These are phyloP conservation scores for Diplazon laetatorius DNA, from an alignment of 2,888 invertebrate species.

Conservation along the genomic window DNA sequence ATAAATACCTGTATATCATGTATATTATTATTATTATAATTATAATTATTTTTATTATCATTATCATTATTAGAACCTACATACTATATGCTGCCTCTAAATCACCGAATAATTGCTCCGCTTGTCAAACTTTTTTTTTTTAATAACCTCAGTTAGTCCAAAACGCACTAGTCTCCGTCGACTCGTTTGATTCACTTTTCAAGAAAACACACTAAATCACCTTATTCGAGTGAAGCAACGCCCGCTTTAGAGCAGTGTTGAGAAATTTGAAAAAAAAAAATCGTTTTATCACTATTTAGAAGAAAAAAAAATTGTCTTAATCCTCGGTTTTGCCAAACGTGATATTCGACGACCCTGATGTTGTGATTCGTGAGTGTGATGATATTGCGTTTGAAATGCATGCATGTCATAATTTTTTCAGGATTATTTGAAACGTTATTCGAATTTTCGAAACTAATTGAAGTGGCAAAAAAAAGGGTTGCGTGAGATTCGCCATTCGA, in stretches of 20 bases:
- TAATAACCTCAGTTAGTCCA: constrained; percentile 29
- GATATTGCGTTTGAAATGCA: neutral
- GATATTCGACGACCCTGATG: neutral
- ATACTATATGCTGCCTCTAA: constrained; percentile 17
- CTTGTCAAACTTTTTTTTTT: constrained; percentile 22
- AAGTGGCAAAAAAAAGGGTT: too few relatives aligned
- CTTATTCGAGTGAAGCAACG: constrained; percentile 12
- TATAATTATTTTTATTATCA: constrained; percentile 15
- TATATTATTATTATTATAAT: constrained; percentile 19
- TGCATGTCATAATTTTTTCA: neutral
- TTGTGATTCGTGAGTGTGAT: neutral
- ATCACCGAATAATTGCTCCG: constrained; percentile 40
- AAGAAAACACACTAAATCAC: neutral
- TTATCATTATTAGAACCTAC: constrained; percentile 7
- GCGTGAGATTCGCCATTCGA: too few relatives aligned
- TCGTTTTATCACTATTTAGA: too few relatives aligned
- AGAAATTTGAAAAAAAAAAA: too few relatives aligned
- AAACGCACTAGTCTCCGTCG: constrained; percentile 43
- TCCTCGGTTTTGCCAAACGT: neutral
- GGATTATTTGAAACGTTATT: neutral
- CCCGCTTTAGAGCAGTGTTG: constrained; percentile 37
- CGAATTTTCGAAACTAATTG: too few relatives aligned
- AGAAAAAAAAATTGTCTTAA: neutral
- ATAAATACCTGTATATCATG: constrained; percentile 35
- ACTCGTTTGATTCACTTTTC: constrained; percentile 31